phyloP scores from a whole-genome alignment of 1,140 invertebrate species.

The Heterodera carotae region DNA sequence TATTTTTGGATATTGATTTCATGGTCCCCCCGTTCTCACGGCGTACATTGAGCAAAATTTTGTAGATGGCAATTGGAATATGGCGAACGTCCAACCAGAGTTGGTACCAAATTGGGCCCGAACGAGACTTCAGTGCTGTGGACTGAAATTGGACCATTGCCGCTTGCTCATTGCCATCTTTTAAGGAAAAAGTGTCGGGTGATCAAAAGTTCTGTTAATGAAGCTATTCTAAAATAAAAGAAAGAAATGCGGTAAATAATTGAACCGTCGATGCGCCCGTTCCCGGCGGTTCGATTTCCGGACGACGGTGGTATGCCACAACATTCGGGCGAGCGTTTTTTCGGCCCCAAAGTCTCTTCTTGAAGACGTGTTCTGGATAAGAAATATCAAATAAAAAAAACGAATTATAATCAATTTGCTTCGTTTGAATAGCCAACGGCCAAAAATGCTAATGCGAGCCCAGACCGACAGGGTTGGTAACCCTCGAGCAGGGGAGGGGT shows the following conservation, averaged over 20 bases:
- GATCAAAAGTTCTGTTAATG: background rate
- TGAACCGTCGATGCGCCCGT: constrained; percentile 46
- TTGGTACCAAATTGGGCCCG: constrained; percentile 63
- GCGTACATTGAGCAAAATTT: constrained; percentile 32
- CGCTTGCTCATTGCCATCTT: constrained; percentile 37
- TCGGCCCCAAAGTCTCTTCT: constrained; percentile 57
- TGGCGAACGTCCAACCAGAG: constrained; percentile 65
- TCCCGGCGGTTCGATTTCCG: constrained; percentile 55
- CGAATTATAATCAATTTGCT: too few species aligned
- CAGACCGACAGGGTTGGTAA: too few species aligned
- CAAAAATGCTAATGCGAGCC: too few species aligned
- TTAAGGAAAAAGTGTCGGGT: background rate
- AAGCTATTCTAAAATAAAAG: too few species aligned
- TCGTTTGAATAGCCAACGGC: too few species aligned
- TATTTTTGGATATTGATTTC: constrained; percentile 40
- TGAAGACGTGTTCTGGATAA: constrained; percentile 56
- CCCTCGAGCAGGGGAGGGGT: too few species aligned
- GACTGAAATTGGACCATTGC: constrained; percentile 47
- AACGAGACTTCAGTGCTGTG: constrained; percentile 48
- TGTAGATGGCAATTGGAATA: constrained; percentile 57
- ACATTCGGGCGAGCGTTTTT: constrained; percentile 63
- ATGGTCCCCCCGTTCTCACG: too few species aligned
- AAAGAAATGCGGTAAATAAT: too few species aligned
- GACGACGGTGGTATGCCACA: constrained; percentile 64
- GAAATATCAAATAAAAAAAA: background rate